Percentiles rank a stretch among this genome's conserved stretches.
phyloP scores from a whole-genome alignment of 2,888 invertebrate genomes.

The Spodoptera exigua region DNA sequence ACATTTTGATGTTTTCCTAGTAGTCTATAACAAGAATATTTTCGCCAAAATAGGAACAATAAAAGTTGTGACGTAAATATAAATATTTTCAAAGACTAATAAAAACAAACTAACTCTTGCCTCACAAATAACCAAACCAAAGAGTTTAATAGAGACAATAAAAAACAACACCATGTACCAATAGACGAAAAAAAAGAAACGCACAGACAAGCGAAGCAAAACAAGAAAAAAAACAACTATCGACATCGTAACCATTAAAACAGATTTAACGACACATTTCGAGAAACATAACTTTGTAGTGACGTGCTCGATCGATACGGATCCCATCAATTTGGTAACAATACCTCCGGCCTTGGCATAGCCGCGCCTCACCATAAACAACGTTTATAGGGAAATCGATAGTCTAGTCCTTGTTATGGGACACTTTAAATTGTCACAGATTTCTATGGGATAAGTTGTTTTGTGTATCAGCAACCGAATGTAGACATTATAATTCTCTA shows the following conservation, averaged over 20 bases:
- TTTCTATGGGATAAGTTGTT: too few species aligned
- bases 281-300: conserved; percentile 42
- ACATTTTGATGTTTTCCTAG: not conserved
- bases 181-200: conserved; percentile 21
- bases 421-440: conserved; percentile 16
- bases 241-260: conserved; percentile 35
- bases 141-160: conserved; percentile 28
- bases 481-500: too few species aligned
- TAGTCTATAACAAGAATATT: too few species aligned
- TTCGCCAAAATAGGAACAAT: too few species aligned
- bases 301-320: conserved; percentile 42
- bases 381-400: conserved; percentile 42
- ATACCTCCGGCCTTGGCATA: conserved; percentile 54
- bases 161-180: conserved; percentile 15
- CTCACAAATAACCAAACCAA: conserved; percentile 9
- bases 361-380: conserved; percentile 49
- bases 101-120: conserved; percentile 8
- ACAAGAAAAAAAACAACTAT: conserved; percentile 27
- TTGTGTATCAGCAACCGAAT: too few species aligned
- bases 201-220: too few species aligned
- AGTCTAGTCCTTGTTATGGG: conserved; percentile 32
- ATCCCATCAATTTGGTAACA: conserved; percentile 53
- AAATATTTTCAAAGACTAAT: too few species aligned
- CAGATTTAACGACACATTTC: conserved; percentile 44
- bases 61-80: too few species aligned